Evolutionary conservation across 2,797 vertebrate species (phyloP).

Genomic region (Threskiornis aethiopicus): DNA sequence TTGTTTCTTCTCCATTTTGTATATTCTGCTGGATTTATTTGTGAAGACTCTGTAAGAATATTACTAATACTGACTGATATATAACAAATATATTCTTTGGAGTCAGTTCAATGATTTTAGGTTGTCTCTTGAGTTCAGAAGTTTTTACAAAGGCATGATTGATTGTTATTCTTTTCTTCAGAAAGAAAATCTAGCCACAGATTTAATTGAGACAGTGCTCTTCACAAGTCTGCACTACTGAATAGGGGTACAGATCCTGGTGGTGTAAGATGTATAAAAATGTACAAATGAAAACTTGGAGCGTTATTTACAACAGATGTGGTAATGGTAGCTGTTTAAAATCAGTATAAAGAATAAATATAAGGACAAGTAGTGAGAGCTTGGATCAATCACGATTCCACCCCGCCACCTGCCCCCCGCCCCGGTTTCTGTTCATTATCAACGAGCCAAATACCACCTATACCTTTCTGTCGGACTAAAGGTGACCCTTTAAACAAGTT

Average conservation of each 20-base stretch:
- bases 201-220: not conserved
- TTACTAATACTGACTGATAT: not conserved
- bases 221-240: not conserved
- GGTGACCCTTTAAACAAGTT: conserved; percentile 55
- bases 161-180: not conserved
- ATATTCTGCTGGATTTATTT: not conserved
- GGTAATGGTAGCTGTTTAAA: not conserved
- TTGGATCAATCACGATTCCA: not conserved
- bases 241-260: not conserved
- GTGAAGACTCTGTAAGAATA: not conserved
- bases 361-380: not conserved
- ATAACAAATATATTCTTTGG: not conserved
- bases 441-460: not conserved
- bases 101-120: not conserved
- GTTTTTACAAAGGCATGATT: not conserved
- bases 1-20: not conserved
- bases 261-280: not conserved
- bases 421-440: not conserved
- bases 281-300: not conserved
- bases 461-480: conserved; percentile 21
- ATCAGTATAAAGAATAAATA: not conserved
- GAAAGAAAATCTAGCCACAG: not conserved
- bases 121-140: not conserved
- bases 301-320: not conserved
- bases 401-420: accelerated